phyloP scores from a whole-genome alignment of 2,113 vertebrate genomes.

The Gobiocypris rarus region DNA sequence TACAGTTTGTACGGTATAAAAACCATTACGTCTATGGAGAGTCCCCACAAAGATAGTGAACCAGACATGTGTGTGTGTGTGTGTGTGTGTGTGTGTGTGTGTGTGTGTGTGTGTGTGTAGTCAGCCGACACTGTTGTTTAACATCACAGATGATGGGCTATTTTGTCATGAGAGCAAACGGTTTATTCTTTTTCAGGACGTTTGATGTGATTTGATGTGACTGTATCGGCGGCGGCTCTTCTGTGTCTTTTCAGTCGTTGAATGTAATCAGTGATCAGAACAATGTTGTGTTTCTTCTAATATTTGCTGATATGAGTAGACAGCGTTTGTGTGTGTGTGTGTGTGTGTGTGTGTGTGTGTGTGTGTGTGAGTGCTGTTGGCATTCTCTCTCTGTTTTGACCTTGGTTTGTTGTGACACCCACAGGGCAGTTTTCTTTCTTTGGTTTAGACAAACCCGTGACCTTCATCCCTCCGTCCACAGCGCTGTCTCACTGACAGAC shows the following conservation, averaged over 20 bases:
- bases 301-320: not conserved
- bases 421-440: conserved; percentile 39
- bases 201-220: not conserved
- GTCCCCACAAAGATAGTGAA: too few relatives aligned
- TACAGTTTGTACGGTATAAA: too few relatives aligned
- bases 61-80: too few relatives aligned
- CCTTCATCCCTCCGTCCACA: not conserved
- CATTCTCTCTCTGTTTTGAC: conserved; percentile 5
- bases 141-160: too few relatives aligned
- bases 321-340: too few relatives aligned
- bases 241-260: not conserved
- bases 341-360: conserved; percentile 21
- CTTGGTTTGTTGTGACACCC: conserved; percentile 38
- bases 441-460: conserved; percentile 2
- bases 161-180: not conserved
- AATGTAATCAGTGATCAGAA: not conserved
- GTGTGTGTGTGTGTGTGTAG: not conserved
- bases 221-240: not conserved
- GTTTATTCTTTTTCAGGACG: not conserved
- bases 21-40: too few relatives aligned
- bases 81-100: too few relatives aligned
- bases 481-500: not conserved
- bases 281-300: not conserved
- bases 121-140: too few relatives aligned
- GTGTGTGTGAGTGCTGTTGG: conserved; percentile 1